phyloP scores from a whole-genome alignment of 2,113 vertebrate genomes.

The Lagenorhynchus albirostris region DNA sequence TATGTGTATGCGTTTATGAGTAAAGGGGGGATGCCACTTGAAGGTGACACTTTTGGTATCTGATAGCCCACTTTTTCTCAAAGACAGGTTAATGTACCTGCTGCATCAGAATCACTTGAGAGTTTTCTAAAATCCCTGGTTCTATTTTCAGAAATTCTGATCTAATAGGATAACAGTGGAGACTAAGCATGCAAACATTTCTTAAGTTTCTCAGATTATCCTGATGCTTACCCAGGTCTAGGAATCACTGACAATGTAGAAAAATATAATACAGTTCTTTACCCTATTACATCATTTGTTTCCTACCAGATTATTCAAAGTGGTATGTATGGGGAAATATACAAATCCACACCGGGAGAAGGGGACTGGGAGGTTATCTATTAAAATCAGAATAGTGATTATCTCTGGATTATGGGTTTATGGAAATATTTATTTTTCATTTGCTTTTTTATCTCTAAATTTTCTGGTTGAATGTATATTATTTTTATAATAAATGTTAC shows the following conservation, averaged over 20 bases:
- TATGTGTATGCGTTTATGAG: not conserved
- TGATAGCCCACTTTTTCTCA: not conserved
- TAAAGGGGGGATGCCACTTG: not conserved
- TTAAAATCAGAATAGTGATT: not conserved
- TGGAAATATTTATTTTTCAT: not conserved
- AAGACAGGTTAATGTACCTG: not conserved
- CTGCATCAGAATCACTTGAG: not conserved
- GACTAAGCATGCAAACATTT: not conserved
- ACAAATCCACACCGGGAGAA: not conserved
- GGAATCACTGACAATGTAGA: not conserved
- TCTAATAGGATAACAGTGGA: not conserved
- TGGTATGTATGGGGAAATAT: not conserved
- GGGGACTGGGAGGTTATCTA: not conserved
- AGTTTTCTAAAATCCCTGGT: not conserved
- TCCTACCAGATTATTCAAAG: not conserved
- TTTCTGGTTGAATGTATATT: not conserved
- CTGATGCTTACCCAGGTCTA: not conserved
- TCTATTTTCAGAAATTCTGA: not conserved
- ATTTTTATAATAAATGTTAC: conserved; percentile 13
- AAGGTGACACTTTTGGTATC: not conserved
- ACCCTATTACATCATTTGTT: not conserved
- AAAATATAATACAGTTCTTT: not conserved
- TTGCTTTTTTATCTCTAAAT: conserved; percentile 8
- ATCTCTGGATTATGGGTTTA: not conserved
- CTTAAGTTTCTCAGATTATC: not conserved